These are phyloP conservation scores for Xylocopa sonorina DNA, from an alignment of 1,140 invertebrate genomes.

Conservation along the genomic window DNA sequence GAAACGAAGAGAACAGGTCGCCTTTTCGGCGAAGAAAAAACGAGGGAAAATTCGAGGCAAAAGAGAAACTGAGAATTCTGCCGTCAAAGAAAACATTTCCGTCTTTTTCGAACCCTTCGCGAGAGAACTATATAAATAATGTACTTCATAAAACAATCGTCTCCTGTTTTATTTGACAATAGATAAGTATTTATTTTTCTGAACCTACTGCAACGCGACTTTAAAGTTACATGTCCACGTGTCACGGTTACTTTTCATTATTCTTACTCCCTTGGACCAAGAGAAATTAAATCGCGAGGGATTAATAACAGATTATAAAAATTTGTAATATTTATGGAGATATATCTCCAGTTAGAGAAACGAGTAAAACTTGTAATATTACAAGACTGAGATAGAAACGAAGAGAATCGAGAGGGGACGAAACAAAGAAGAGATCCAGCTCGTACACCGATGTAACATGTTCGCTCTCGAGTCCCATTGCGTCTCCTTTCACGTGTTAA, in stretches of 20 bases:
- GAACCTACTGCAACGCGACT: no score
- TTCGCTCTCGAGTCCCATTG: slow-evolving; percentile 50
- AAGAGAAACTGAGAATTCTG: not conserved
- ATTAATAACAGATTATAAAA: no score
- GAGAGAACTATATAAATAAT: not conserved
- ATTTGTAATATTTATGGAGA: no score
- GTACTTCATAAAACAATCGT: not conserved
- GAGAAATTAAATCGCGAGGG: no score
- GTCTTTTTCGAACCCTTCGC: not conserved
- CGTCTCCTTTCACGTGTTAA: slow-evolving; percentile 79
- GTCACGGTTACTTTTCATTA: no score
- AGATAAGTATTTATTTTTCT: no score
- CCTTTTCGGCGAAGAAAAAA: slow-evolving; percentile 19
- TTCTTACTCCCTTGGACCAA: no score
- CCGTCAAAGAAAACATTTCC: slow-evolving; percentile 15
- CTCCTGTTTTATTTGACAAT: not conserved
- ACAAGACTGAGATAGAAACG: not conserved
- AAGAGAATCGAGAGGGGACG: not conserved
- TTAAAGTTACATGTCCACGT: no score
- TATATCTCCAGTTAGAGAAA: no score
- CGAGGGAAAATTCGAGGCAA: not conserved
- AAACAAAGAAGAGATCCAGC: slow-evolving; percentile 42
- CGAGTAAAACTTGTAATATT: not conserved
- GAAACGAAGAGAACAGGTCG: not conserved
- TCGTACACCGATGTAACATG: slow-evolving; percentile 14